phyloP scores from a whole-genome alignment of 2,888 invertebrate genomes.

The Mythimna vitellina region DNA sequence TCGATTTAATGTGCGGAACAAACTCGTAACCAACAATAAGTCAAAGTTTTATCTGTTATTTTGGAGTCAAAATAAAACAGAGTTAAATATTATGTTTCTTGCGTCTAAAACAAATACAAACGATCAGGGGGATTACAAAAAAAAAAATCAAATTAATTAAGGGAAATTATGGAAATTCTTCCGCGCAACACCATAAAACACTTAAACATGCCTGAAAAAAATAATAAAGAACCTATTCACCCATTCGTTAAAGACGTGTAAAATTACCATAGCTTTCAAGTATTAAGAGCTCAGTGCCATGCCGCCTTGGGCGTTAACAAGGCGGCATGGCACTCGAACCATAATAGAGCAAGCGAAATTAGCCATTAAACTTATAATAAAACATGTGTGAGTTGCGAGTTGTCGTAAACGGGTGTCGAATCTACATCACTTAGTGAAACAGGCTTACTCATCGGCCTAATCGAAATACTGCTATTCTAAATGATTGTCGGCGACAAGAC shows the following conservation, averaged over 20 bases:
- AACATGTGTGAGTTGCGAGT: conserved; percentile 38
- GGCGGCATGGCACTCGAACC: conserved; percentile 43
- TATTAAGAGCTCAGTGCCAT: conserved; percentile 22
- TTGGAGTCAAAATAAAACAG: background rate
- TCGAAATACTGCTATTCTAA: conserved; percentile 45
- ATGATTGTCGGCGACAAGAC: conserved; percentile 28
- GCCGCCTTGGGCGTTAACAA: conserved; percentile 65
- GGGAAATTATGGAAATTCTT: conserved; percentile 19
- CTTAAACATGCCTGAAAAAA: conserved; percentile 41
- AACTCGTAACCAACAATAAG: background rate
- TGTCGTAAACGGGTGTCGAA: conserved; percentile 49
- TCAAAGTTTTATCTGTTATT: background rate
- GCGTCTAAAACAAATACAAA: background rate
- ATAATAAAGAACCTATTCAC: conserved; percentile 51
- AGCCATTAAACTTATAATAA: conserved; percentile 56
- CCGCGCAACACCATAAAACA: conserved; percentile 48
- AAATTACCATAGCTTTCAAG: conserved; percentile 83
- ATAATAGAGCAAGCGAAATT: conserved; percentile 56
- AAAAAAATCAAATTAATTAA: conserved; percentile 1
- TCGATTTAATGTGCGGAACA: background rate
- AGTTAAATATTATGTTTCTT: background rate
- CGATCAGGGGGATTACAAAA: background rate
- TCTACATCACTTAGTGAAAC: conserved; percentile 56
- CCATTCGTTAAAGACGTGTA: conserved; percentile 67
- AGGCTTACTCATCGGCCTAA: conserved; percentile 39